A percentile compares a stretch with the other conserved stretches of the same genome.
phyloP scores from a whole-genome alignment of 2,888 invertebrate genomes.

The Polydrusus tereticollis region DNA sequence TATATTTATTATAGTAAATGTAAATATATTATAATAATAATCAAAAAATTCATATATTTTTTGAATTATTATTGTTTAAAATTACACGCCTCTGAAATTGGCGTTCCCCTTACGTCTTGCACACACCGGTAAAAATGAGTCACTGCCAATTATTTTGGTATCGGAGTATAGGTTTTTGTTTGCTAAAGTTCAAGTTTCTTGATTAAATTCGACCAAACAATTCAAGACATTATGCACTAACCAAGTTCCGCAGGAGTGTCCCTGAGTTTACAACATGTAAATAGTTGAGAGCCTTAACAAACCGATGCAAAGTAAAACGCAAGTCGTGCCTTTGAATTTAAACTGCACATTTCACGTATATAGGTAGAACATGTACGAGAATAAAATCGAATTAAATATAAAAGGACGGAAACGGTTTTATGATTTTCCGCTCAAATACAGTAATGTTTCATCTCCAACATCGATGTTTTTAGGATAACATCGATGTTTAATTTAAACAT shows the following conservation, averaged over 20 bases:
- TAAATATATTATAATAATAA: too few species aligned
- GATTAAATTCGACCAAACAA: not conserved
- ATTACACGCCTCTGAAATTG: too few species aligned
- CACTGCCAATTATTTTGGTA: too few species aligned
- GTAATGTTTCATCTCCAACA: not conserved
- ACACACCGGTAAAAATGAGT: too few species aligned
- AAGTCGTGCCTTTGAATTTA: constrained; percentile 6
- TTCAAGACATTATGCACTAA: constrained; percentile 6
- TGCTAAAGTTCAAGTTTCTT: not conserved
- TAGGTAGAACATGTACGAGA: constrained; percentile 1
- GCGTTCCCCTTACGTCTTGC: too few species aligned
- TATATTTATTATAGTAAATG: too few species aligned
- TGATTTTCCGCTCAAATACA: not conserved
- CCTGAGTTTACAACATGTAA: not conserved
- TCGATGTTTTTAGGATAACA: not conserved
- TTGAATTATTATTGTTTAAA: too few species aligned
- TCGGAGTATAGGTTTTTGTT: too few species aligned
- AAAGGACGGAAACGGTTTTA: too few species aligned
- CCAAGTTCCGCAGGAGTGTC: constrained; percentile 4
- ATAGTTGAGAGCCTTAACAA: not conserved
- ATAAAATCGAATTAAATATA: constrained; percentile 2
- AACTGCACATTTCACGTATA: not conserved
- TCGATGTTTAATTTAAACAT: not conserved
- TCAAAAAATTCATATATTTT: too few species aligned
- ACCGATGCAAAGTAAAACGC: constrained; percentile 13